phyloP scores from a whole-genome alignment of 2,113 vertebrate genomes.

The Myocastor coypus region DNA sequence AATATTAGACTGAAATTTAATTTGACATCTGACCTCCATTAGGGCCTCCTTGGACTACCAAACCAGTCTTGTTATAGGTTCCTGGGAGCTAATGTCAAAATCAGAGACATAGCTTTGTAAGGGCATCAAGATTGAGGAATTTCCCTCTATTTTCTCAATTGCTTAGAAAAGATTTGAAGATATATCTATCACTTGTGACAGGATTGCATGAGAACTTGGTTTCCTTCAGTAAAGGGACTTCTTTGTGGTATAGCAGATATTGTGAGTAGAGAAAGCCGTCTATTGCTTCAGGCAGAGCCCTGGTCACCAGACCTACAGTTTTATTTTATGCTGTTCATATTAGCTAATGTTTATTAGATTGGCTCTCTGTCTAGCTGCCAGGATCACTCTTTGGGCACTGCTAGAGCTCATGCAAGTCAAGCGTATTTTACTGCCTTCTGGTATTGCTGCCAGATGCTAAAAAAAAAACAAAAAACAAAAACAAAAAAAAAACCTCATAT shows the following conservation, averaged over 20 bases:
- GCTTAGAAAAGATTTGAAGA: conserved; percentile 34
- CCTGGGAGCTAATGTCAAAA: not conserved
- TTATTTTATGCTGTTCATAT: conserved; percentile 23
- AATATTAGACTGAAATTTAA: not conserved
- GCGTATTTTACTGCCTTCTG: not conserved
- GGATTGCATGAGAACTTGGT: not conserved
- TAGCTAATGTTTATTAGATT: not conserved
- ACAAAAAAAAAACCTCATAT: not conserved
- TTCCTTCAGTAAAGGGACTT: not conserved
- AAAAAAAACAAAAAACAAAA: too few species aligned
- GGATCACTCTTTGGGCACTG: not conserved
- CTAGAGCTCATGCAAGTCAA: not conserved
- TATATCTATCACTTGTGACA: not conserved
- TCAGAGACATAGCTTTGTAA: conserved; percentile 17
- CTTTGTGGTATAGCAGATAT: not conserved
- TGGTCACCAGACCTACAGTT: not conserved
- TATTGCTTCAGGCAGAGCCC: not conserved
- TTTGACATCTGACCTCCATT: not conserved
- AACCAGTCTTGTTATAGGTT: not conserved
- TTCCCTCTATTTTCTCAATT: conserved; percentile 25
- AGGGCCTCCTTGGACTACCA: not conserved
- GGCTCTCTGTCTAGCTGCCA: not conserved
- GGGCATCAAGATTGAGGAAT: not conserved
- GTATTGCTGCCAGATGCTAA: not conserved
- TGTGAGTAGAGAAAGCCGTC: not conserved